Evolutionary conservation across 2,797 vertebrate genomes (phyloP), one percentile per base, ranked within the genome.

Genomic region (Anolis apletophallus): DNA sequence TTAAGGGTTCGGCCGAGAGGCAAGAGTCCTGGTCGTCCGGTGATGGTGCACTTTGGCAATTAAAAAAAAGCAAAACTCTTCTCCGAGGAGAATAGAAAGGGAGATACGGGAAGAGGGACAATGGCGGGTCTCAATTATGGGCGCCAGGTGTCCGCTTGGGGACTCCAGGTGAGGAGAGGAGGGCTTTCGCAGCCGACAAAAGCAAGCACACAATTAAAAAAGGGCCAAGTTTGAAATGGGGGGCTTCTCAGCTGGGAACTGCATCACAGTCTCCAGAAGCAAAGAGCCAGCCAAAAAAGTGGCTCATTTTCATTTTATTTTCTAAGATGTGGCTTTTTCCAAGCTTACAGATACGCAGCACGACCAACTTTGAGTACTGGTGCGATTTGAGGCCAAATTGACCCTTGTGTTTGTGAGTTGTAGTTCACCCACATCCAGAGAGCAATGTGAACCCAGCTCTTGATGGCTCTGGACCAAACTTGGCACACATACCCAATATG

Each of bases 111-210:
- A 97, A 97, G 97, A 40, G 90, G 96, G 96, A 96, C 96, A 93
- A 96, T 97, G 96, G 54, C 23, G 5, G 96, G 97, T 97, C 97
- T 97, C 98, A 97, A 98, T 98, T 97, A 97, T 95, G 95, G 96
- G 95, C 97, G 96, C 97, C 98, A 99, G 98, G 98, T 99, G 98
- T 97, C 97, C 96, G 90, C 92, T 91, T 93, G 95, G 93, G 91
- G 95, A 87, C 94, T 96, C 96, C 98, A 99, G 98, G 98, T 99
- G 97, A 98, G 97, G 97, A 87, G 46, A 94, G 94, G 26, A 21
- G 69, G 88, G 91, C 90, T 88, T 93, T 84, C 91, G 88, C 17
- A 46, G 72, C 91, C 84, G 91, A 94, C 95, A 96, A 96, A 96
- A 91, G 93, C 89, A 93, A 80, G 92, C 80, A 84, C 89, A 94